These are phyloP conservation scores for Gallinago undulata DNA, from an alignment of 2,113 vertebrate species.

Conservation along the genomic window DNA sequence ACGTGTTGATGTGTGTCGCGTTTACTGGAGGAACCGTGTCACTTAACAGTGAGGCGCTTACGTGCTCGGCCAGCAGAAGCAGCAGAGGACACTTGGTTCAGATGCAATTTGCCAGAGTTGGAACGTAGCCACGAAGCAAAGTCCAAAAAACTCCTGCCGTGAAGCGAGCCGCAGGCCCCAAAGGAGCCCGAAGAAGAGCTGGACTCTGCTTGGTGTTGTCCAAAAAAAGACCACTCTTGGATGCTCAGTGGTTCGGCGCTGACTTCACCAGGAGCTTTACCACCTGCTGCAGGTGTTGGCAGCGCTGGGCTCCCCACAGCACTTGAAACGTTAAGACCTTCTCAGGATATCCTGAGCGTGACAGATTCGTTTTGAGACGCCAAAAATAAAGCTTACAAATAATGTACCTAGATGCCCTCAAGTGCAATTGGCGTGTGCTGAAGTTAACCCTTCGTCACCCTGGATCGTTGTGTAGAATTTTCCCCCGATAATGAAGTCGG, in stretches of 20 bases:
- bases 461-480: neutral
- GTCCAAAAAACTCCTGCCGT: neutral
- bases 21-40: neutral
- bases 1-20: rapidly evolving
- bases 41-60: rapidly evolving
- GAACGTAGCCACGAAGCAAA: neutral
- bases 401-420: neutral
- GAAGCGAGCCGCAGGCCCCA: neutral
- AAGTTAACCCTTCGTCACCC: neutral
- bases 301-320: neutral
- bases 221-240: neutral
- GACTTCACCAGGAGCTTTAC: neutral
- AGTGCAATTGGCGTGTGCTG: neutral
- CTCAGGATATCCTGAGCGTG: neutral
- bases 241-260: neutral
- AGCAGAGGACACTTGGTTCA: neutral
- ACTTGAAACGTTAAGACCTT: neutral
- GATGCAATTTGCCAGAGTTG: neutral
- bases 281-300: slow-evolving; percentile 12
- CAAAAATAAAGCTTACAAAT: neutral
- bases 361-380: neutral
- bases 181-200: neutral
- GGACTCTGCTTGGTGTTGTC: neutral
- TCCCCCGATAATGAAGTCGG: neutral
- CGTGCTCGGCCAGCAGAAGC: neutral